phyloP scores from a whole-genome alignment of 2,113 vertebrate species.

The Brienomyrus longianalis region DNA sequence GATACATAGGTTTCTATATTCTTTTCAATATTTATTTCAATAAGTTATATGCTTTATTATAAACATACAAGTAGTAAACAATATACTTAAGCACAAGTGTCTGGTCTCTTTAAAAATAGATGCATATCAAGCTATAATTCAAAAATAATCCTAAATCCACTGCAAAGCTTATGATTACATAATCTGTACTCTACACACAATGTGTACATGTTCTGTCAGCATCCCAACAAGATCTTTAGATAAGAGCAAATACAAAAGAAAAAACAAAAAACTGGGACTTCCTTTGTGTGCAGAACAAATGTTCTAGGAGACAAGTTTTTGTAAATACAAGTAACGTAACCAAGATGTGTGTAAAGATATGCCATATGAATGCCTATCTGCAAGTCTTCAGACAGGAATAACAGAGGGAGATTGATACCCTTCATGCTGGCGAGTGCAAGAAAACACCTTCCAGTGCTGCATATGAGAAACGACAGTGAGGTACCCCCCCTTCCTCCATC shows the following conservation, averaged over 20 bases:
- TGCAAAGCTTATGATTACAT: constrained; percentile 30
- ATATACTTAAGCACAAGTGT: constrained; percentile 65
- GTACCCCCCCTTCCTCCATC: not conserved
- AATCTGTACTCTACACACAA: constrained; percentile 31
- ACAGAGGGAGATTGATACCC: constrained; percentile 33
- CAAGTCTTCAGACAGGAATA: constrained; percentile 35
- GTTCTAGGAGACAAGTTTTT: constrained; percentile 39
- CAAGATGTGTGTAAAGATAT: constrained; percentile 27
- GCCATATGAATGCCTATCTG: constrained; percentile 27
- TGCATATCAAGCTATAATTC: constrained; percentile 44
- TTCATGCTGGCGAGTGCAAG: constrained; percentile 34
- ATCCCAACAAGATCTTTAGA: constrained; percentile 18
- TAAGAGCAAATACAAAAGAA: constrained; percentile 4
- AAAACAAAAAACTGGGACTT: constrained; percentile 18
- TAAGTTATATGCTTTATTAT: constrained; percentile 59
- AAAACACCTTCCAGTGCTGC: constrained; percentile 31
- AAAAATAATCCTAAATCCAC: constrained; percentile 30
- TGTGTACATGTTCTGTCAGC: constrained; percentile 26
- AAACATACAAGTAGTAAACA: constrained; percentile 55
- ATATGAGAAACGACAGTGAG: constrained; percentile 34
- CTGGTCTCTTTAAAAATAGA: constrained; percentile 57
- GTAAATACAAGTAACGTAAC: constrained; percentile 33
- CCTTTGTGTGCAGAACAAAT: constrained; percentile 39
- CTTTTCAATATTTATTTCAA: constrained; percentile 44
- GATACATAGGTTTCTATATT: constrained; percentile 40